Evolutionary conservation across 2,797 vertebrate genomes (phyloP).

Genomic region (Sebastiscus albofasciatus): DNA sequence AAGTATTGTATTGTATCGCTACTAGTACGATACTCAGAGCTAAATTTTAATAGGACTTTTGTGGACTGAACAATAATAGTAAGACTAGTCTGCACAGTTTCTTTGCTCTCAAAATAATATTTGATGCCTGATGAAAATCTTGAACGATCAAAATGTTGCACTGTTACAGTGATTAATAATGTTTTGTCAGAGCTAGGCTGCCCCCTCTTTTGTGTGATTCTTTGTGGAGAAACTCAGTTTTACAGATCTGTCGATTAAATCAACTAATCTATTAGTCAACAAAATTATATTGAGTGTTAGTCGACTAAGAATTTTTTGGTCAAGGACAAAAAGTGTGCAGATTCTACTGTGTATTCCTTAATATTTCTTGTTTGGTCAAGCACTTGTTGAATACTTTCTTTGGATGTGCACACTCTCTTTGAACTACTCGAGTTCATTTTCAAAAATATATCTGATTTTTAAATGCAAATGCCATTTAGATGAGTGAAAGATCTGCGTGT

Average conservation of each 20-base stretch:
- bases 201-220: too few relatives aligned
- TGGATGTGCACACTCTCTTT: not conserved
- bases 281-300: too few relatives aligned
- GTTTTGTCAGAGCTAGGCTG: not conserved
- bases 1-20: not conserved
- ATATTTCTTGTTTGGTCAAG: not conserved
- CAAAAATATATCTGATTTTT: not conserved
- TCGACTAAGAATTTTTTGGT: too few relatives aligned
- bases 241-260: too few relatives aligned
- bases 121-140: not conserved
- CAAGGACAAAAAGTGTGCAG: too few relatives aligned
- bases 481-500: slow-evolving; percentile 19
- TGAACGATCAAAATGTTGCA: not conserved
- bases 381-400: not conserved
- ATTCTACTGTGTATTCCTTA: not conserved
- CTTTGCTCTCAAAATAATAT: not conserved
- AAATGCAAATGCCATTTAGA: not conserved
- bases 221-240: too few relatives aligned
- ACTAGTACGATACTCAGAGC: not conserved
- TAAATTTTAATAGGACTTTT: not conserved
- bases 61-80: not conserved
- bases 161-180: not conserved
- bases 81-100: not conserved
- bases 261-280: too few relatives aligned
- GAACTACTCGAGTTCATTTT: not conserved